phyloP scores from a whole-genome alignment of 2,888 invertebrate genomes.

The Dryobotodes eremita region DNA sequence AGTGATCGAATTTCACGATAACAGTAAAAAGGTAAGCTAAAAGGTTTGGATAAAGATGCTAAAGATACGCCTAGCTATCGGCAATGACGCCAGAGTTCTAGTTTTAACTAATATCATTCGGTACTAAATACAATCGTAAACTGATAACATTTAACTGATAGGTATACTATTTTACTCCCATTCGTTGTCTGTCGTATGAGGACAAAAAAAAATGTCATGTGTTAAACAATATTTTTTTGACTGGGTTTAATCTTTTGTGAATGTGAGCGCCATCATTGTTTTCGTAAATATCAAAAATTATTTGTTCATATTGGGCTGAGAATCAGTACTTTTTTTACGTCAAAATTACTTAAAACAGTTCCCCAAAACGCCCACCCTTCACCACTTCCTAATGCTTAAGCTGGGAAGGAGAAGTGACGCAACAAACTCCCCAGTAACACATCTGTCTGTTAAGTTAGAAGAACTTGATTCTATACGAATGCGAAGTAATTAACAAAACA shows the following conservation, averaged over 20 bases:
- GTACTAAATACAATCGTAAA: conserved; percentile 2
- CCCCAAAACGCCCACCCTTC: background rate
- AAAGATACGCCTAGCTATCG: conserved; percentile 23
- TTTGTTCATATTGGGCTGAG: background rate
- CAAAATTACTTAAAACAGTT: background rate
- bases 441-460: background rate
- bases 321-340: background rate
- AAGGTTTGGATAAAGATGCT: conserved; percentile 27
- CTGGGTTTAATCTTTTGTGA: background rate
- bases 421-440: background rate
- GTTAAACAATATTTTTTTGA: background rate
- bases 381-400: background rate
- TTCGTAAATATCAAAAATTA: no score
- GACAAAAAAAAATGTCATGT: background rate
- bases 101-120: conserved; percentile 1
- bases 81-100: conserved; percentile 17
- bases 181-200: conserved; percentile 5
- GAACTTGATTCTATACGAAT: background rate
- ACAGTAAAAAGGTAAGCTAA: conserved; percentile 12
- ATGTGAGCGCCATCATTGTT: no score
- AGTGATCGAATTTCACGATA: conserved; percentile 27
- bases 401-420: background rate
- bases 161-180: conserved; percentile 16
- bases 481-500: background rate
- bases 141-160: conserved; percentile 23